These are phyloP conservation scores for Spilarctia lutea DNA, from an alignment of 2,888 invertebrate species.

Conservation along the genomic window DNA sequence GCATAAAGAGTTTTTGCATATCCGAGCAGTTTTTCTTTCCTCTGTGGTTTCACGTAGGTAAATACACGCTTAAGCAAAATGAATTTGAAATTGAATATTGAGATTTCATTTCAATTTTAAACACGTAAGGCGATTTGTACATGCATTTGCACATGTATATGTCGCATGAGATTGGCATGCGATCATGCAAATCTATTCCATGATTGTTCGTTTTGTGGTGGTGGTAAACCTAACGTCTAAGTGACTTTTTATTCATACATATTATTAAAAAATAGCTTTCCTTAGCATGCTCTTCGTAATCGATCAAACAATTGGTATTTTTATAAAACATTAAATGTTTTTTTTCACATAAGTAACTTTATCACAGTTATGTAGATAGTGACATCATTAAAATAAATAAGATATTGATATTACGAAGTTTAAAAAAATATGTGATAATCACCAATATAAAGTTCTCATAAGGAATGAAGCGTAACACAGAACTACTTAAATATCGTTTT, in stretches of 20 bases:
- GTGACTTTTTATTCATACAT: not conserved
- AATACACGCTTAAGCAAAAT: constrained; percentile 57
- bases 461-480: not conserved
- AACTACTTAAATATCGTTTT: not conserved
- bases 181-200: constrained; percentile 29
- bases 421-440: not conserved
- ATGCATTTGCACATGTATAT: too few relatives aligned
- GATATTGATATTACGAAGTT: too few relatives aligned
- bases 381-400: too few relatives aligned
- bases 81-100: constrained; percentile 60
- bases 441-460: not conserved
- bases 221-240: not conserved
- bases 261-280: not conserved
- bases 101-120: constrained; percentile 51
- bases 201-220: constrained; percentile 9
- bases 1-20: constrained; percentile 74
- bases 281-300: too few relatives aligned
- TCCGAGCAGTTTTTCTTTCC: constrained; percentile 65
- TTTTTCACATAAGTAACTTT: too few relatives aligned
- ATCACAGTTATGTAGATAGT: too few relatives aligned
- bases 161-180: too few relatives aligned
- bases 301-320: not conserved
- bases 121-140: constrained; percentile 42
- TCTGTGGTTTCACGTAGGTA: constrained; percentile 56
- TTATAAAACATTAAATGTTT: too few relatives aligned